phyloP scores from a whole-genome alignment of 2,113 vertebrate species.

The Alces alces region DNA sequence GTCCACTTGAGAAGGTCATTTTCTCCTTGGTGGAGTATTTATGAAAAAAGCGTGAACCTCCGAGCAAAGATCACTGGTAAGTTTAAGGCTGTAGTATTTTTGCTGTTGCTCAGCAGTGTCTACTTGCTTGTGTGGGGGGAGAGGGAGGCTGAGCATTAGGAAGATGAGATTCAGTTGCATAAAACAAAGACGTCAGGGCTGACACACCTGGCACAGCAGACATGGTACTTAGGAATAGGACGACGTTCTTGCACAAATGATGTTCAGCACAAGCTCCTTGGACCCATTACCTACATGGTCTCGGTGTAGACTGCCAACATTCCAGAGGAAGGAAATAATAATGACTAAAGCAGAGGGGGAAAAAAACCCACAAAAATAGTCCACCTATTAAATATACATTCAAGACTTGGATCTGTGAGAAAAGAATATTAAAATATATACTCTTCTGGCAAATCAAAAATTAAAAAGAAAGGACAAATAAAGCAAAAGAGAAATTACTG shows the following conservation, averaged over 20 bases:
- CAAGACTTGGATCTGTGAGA: background rate
- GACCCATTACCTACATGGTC: background rate
- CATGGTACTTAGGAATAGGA: background rate
- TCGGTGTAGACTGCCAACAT: background rate
- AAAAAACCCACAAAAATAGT: background rate
- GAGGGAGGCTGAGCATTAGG: background rate
- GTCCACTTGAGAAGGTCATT: background rate
- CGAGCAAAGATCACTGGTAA: background rate
- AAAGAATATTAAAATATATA: background rate
- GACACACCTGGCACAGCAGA: rapidly evolving
- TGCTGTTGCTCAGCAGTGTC: background rate
- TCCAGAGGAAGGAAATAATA: background rate
- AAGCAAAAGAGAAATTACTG: background rate
- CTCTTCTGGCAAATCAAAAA: background rate
- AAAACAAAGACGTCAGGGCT: background rate
- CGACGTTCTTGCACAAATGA: background rate
- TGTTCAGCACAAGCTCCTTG: background rate
- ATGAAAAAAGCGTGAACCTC: background rate
- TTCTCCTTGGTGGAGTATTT: background rate
- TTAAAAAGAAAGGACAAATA: background rate
- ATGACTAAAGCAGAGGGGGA: background rate
- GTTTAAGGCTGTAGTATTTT: background rate
- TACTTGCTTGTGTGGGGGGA: background rate
- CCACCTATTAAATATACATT: background rate
- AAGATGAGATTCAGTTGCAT: background rate